These are phyloP conservation scores for Marisa cornuarietis DNA, from an alignment of 1,140 invertebrate species.

Conservation along the genomic window DNA sequence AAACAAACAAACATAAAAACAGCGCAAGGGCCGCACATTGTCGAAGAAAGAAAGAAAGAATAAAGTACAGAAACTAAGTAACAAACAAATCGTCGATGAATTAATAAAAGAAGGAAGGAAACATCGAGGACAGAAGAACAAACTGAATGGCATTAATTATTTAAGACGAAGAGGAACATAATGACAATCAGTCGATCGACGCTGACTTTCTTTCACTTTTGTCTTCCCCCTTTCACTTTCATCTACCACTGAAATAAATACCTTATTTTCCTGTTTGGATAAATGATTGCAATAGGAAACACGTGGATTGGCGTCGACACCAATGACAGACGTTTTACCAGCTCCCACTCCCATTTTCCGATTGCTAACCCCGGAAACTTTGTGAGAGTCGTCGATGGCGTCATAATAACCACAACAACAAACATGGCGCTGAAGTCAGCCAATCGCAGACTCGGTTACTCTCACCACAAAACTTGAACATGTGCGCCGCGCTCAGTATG, in stretches of 20 bases:
- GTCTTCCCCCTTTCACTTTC: too few species aligned
- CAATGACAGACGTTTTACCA: slow-evolving; percentile 33
- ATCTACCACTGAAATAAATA: not conserved
- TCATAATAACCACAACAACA: not conserved
- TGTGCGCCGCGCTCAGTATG: too few species aligned
- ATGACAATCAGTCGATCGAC: not conserved
- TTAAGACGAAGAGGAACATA: not conserved
- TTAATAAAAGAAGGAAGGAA: not conserved
- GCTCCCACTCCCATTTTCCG: slow-evolving; percentile 42
- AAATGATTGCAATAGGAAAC: slow-evolving; percentile 40
- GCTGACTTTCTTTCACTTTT: too few species aligned
- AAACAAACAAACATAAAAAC: not conserved
- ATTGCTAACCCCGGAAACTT: not conserved
- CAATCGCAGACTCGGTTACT: not conserved
- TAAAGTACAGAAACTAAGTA: too few species aligned
- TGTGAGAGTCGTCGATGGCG: not conserved
- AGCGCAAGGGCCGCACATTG: not conserved
- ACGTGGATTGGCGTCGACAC: slow-evolving; percentile 46
- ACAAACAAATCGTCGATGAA: not conserved
- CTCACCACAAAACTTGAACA: not conserved
- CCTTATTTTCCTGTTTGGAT: slow-evolving; percentile 43
- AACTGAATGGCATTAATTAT: not conserved
- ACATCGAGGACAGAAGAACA: not conserved
- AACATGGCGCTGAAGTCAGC: not conserved
- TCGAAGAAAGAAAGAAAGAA: not conserved